These are phyloP conservation scores for Picus viridis DNA, from an alignment of 2,797 vertebrate genomes.

Conservation along the genomic window DNA sequence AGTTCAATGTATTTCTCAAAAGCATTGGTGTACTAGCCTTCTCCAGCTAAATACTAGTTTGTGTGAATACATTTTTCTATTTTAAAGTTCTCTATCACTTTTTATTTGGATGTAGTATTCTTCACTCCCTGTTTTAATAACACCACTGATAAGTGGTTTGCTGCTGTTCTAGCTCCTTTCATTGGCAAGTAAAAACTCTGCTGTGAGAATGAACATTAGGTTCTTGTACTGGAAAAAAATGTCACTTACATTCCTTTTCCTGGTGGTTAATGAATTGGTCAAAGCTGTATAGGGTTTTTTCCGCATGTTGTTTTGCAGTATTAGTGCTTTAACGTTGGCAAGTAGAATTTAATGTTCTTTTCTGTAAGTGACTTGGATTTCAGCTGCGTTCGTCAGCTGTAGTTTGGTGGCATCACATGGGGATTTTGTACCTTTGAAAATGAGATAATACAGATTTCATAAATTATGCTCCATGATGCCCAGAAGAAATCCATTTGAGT, in stretches of 20 bases:
- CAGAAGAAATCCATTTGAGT: background rate
- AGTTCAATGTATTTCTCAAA: background rate
- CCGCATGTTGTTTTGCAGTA: background rate
- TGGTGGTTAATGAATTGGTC: background rate
- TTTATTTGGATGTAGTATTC: background rate
- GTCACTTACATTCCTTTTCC: background rate
- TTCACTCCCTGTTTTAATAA: background rate
- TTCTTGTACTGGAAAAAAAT: background rate
- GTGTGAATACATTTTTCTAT: background rate
- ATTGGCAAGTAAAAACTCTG: background rate
- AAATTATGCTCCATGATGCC: background rate
- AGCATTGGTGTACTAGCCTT: background rate
- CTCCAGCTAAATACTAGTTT: background rate
- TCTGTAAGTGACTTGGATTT: background rate
- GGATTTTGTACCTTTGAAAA: background rate
- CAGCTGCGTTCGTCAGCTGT: background rate
- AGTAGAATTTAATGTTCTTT: background rate
- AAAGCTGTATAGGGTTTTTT: background rate
- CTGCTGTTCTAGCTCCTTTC: background rate
- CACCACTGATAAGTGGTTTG: background rate
- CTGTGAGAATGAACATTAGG: background rate
- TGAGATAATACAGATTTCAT: background rate
- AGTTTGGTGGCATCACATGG: background rate
- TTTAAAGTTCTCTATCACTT: background rate
- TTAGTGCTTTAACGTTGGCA: background rate